These are phyloP conservation scores for Cephalopholis sonnerati DNA, from an alignment of 2,113 vertebrate genomes.

Conservation along the genomic window DNA sequence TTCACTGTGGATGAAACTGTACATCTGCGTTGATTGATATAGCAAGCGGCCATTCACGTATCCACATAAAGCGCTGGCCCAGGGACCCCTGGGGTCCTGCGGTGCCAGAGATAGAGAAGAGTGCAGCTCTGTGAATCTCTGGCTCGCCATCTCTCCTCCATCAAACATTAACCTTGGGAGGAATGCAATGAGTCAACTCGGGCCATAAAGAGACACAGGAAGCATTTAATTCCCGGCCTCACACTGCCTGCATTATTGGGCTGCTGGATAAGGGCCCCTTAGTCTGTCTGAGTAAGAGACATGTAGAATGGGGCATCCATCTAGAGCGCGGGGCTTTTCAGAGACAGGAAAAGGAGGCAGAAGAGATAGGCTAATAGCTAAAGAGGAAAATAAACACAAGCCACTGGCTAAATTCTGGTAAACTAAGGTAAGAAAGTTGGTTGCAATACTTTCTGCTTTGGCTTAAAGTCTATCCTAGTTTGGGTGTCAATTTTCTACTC, in stretches of 20 bases:
- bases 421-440: constrained; percentile 9
- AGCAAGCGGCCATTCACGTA: constrained; percentile 20
- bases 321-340: constrained; percentile 55
- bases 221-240: constrained; percentile 80
- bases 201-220: constrained; percentile 82
- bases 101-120: constrained; percentile 73
- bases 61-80: constrained; percentile 51
- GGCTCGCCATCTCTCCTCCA: constrained; percentile 71
- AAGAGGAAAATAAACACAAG: constrained; percentile 48
- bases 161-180: constrained; percentile 82
- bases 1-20: constrained; percentile 33
- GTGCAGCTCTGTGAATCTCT: constrained; percentile 76
- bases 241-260: constrained; percentile 82
- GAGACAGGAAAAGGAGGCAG: constrained; percentile 69
- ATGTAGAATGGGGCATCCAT: constrained; percentile 71
- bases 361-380: constrained; percentile 33
- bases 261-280: constrained; percentile 78
- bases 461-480: neutral
- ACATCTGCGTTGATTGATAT: constrained; percentile 43
- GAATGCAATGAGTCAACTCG: constrained; percentile 80
- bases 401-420: constrained; percentile 23
- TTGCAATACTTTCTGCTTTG: neutral
- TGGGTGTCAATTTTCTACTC: neutral
- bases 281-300: constrained; percentile 71
- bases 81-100: constrained; percentile 31